Evolutionary conservation across 2,888 invertebrate genomes (phyloP), one percentile per base, ranked within the genome.

Genomic region (Seira sanloemensis): DNA sequence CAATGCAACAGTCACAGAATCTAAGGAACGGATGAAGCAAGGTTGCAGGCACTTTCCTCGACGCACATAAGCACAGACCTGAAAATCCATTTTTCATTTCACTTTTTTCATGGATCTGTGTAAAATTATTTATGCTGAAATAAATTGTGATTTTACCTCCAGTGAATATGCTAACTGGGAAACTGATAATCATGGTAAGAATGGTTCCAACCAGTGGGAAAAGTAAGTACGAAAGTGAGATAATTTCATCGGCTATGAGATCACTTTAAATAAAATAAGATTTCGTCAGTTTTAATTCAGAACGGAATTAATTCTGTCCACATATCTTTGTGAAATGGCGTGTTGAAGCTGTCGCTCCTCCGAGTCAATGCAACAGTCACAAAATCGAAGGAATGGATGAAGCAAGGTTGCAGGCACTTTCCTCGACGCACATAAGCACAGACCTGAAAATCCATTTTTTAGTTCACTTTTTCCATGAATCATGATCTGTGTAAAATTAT

Each of bases 111-210:
- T n/a, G n/a, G n/a, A n/a, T n/a, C n/a, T n/a, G n/a, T n/a, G n/a
- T n/a, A n/a, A n/a, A n/a, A n/a, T n/a, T n/a, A n/a, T n/a, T n/a
- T n/a, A n/a, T n/a, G n/a, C n/a, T n/a, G n/a, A n/a, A n/a, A n/a
- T n/a, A n/a, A 21, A 7, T 37, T 18, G 19, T 27, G 26, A 18
- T 27, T 18, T 50, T 78, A 85, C 87, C 88, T 77, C 86, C 84
- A 5, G 86, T 84, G 4, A 87, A 2, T 16, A 74, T 16, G 26
- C 87, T 87, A 18, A 84, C 66, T 0, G 74, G 19, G 26, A 78
- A 50, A 2, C 81, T 77, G 9, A 78, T 71, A 9, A 78, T 16
- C 1, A 82, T 66, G 18, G 82, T 68, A 2, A 85, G n/a, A 12
- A 78, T 24, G 1, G 72, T 50, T 25, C 86, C 86, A 12, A 78